Evolutionary conservation across 2,113 vertebrate species (phyloP).

Genomic region (Ibidorhyncha struthersii): DNA sequence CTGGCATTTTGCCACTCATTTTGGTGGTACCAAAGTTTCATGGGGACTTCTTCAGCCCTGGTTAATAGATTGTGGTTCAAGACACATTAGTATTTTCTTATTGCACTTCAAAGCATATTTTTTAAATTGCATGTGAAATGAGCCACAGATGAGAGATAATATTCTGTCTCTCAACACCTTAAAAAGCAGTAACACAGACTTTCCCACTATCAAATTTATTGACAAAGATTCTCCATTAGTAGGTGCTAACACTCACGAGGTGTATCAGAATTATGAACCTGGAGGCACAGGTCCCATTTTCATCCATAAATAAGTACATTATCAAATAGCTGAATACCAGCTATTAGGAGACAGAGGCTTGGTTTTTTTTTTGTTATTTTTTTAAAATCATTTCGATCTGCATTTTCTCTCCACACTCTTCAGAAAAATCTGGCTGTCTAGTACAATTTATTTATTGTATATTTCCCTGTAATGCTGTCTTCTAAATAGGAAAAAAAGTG

Average conservation of each 20-base stretch:
- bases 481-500: neutral
- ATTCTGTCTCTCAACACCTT: neutral
- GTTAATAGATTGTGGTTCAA: neutral
- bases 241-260: neutral
- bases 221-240: neutral
- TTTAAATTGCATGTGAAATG: neutral
- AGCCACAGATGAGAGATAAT: neutral
- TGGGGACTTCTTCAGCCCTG: neutral
- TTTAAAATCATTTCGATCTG: neutral
- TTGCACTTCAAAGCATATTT: neutral
- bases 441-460: neutral
- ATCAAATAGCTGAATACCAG: neutral
- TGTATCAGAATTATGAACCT: neutral
- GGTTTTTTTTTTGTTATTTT: neutral
- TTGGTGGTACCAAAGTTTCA: neutral
- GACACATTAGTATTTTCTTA: neutral
- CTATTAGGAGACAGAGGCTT: neutral
- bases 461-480: neutral
- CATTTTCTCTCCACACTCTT: neutral
- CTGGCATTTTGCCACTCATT: neutral
- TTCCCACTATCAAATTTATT: neutral
- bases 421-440: neutral
- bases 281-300: neutral
- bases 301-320: neutral
- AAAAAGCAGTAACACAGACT: neutral